phyloP scores from a whole-genome alignment of 1,140 invertebrate species.

The Leptinotarsa lineolata region DNA sequence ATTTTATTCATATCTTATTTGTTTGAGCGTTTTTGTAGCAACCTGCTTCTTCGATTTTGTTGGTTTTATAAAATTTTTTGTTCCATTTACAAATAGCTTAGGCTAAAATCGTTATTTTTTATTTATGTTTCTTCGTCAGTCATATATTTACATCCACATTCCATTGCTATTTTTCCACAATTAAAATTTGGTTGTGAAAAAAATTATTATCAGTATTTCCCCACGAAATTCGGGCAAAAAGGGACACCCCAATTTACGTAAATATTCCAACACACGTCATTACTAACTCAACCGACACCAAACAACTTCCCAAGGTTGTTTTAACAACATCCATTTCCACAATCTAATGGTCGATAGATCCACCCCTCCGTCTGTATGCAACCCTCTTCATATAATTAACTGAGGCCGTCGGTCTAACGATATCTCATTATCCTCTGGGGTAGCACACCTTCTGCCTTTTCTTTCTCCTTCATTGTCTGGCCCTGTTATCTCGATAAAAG shows the following conservation, averaged over 20 bases:
- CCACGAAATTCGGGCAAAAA: background rate
- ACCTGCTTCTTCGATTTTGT: no score
- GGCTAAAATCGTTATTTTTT: no score
- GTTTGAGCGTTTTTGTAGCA: no score
- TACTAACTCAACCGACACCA: conserved; percentile 9
- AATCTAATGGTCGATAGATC: conserved; percentile 23
- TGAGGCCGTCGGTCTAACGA: conserved; percentile 30
- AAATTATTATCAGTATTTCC: no score
- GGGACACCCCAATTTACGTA: background rate
- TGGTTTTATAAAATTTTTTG: no score
- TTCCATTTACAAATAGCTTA: no score
- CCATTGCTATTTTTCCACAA: no score
- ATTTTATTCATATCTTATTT: no score
- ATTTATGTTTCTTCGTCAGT: no score
- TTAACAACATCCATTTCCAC: conserved; percentile 14
- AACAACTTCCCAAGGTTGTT: conserved; percentile 17
- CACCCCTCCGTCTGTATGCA: conserved; percentile 31
- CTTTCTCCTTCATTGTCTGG: conserved; percentile 31
- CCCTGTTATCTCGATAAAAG: conserved; percentile 36
- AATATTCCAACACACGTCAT: conserved; percentile 1
- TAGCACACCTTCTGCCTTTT: conserved; percentile 32
- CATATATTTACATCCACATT: no score
- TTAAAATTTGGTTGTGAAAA: no score
- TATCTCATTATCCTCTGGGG: conserved; percentile 38
- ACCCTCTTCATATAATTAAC: conserved; percentile 43